These are phyloP conservation scores for Gopherus flavomarginatus DNA, from an alignment of 2,113 vertebrate genomes.

Conservation along the genomic window DNA sequence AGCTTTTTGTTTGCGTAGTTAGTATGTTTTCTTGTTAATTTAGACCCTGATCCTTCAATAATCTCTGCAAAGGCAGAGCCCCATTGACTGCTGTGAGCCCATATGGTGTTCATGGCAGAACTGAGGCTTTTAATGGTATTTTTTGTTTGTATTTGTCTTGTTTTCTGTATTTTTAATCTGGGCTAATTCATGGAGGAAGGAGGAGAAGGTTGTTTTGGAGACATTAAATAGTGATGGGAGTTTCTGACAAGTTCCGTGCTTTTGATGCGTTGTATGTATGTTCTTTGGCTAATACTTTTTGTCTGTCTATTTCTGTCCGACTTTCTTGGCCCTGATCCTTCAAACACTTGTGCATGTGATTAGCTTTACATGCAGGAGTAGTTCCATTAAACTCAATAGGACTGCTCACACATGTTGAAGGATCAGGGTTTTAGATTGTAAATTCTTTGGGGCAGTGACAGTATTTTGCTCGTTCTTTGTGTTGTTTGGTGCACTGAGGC, in stretches of 20 bases:
- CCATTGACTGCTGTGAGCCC: neutral
- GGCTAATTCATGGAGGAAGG: neutral
- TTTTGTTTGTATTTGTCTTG: neutral
- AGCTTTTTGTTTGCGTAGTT: neutral
- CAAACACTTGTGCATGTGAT: neutral
- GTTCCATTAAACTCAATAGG: neutral
- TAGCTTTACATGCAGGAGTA: neutral
- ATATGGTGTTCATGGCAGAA: neutral
- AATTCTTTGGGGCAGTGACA: too few relatives aligned
- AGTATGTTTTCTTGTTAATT: neutral
- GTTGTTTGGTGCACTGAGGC: too few relatives aligned
- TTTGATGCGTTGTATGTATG: neutral
- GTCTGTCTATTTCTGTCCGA: neutral
- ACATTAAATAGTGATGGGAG: neutral
- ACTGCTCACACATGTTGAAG: neutral
- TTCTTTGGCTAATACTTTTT: neutral
- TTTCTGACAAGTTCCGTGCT: neutral
- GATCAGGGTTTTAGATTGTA: neutral
- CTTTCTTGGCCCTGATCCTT: neutral
- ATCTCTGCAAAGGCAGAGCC: neutral
- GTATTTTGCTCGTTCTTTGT: too few relatives aligned
- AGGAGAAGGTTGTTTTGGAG: fast-evolving
- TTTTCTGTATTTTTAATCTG: neutral
- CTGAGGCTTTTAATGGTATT: neutral
- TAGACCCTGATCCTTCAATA: neutral